These are phyloP conservation scores for Octonoba sinensis DNA, from an alignment of 2,888 invertebrate species.

Conservation along the genomic window DNA sequence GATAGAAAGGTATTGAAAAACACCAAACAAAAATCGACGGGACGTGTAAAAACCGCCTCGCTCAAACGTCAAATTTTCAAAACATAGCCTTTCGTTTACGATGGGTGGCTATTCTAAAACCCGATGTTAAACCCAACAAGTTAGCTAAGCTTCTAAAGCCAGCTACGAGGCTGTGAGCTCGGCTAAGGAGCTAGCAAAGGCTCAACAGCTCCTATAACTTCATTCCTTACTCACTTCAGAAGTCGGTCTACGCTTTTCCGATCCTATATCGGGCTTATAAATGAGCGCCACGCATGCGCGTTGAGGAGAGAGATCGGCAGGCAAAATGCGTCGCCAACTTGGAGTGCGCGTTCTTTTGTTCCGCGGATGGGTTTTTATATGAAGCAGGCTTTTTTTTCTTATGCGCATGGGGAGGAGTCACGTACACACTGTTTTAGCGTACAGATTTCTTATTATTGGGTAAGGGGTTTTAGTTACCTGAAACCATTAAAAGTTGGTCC, in stretches of 20 bases:
- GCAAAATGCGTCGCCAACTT: too few relatives aligned
- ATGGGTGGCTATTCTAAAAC: slow-evolving; percentile 19
- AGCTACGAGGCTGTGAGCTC: slow-evolving; percentile 55
- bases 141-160: slow-evolving; percentile 53
- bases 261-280: slow-evolving; percentile 22
- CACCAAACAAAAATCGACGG: background rate
- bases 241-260: slow-evolving; percentile 13
- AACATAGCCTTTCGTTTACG: background rate
- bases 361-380: too few relatives aligned
- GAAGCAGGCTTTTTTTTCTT: too few relatives aligned
- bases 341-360: too few relatives aligned
- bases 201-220: slow-evolving; percentile 41
- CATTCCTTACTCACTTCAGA: slow-evolving; percentile 40
- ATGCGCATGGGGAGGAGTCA: background rate
- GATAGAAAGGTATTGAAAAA: background rate
- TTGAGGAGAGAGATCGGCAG: too few relatives aligned
- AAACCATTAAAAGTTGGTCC: too few relatives aligned
- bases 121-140: slow-evolving; percentile 54
- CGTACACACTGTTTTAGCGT: slow-evolving; percentile 15
- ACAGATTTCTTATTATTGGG: too few relatives aligned
- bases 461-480: too few relatives aligned
- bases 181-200: slow-evolving; percentile 54
- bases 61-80: background rate
- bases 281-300: slow-evolving; percentile 18
- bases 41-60: background rate